Base-by-base conservation (phyloP, 2,113 vertebrate genomes). In the Onychorhynchus coronatus region DNA sequence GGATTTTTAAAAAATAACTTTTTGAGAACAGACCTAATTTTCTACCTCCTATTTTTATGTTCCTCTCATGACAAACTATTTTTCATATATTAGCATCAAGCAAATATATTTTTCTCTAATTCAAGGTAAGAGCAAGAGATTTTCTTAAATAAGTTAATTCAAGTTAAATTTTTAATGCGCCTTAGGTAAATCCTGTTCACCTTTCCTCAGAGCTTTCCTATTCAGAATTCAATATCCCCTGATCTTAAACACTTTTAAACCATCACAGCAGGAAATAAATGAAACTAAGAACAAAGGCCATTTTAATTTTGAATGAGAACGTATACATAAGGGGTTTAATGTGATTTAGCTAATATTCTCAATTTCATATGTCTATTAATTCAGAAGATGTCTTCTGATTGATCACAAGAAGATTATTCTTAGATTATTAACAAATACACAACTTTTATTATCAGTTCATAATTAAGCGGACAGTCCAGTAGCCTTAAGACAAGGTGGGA, bases 291-390 rank as follows among this genome's bases (percentile, higher is more conserved):
- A 73, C 2, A 7, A 83, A 94, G 53, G 15, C 31, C 9, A 33
- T 77, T 88, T 93, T 52, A 93, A 77, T 94, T 88, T 94, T 94
- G 52, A 75, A 65, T 85, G 33, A 62, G 37, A 92, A 58, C 11
- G 15, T 53, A 44, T 16, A 62, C 6, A 4, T 11, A 52, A 11
- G 7, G 30, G 50, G 49, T 88, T 75, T 23, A 63, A 59, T 15
- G 8, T 73, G 28, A 62, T 86, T 86, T 92, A 85, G 25, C 20
- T 84, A 90, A 85, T 67, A n/a, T 47, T 41, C 30, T 90, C 20
- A 62, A 67, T 89, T 77, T 89, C 68, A 78, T 71, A 78, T 50
- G 15, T 74, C 47, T 66, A 4, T 73, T 92, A 73, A 81, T 85
- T 81, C 63, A 41, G 37, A 53, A 1, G 3, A 42, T 81, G 37